phyloP scores from a whole-genome alignment of 2,113 vertebrate genomes.

The Neogale vison region DNA sequence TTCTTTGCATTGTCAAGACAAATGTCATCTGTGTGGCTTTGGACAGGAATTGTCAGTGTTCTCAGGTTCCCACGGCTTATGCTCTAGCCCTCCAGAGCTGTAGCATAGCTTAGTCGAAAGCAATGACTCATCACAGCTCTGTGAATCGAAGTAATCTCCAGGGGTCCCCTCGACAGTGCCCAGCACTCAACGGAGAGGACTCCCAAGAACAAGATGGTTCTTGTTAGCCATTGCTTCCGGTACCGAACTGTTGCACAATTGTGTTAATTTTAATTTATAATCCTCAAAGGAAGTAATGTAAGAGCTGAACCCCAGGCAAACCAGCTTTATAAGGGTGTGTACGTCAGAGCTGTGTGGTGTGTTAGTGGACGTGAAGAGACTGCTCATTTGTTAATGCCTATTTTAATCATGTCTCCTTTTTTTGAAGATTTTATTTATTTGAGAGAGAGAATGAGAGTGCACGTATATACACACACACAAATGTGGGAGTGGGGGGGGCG shows the following conservation, averaged over 20 bases:
- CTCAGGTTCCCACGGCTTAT: background rate
- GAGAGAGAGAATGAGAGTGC: background rate
- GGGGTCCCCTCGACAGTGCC: too few relatives aligned
- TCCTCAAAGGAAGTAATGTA: background rate
- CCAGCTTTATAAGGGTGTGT: background rate
- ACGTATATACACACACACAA: background rate
- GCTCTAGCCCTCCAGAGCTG: background rate
- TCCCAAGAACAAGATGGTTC: background rate
- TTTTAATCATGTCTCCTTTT: background rate
- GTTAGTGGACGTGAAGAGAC: background rate
- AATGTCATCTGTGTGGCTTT: background rate
- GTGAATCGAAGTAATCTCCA: background rate
- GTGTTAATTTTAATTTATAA: background rate
- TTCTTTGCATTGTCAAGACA: background rate
- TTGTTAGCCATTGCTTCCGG: fast-evolving
- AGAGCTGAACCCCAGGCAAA: background rate
- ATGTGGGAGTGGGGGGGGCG: background rate
- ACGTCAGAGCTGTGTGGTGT: background rate
- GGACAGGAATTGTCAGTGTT: background rate
- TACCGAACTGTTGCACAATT: background rate
- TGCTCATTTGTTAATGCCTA: background rate
- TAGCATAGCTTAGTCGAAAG: background rate
- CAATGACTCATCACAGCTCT: background rate
- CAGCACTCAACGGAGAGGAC: background rate
- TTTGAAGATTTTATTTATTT: background rate